Conservation (phyloP, 1,140 invertebrate genomes). For the Helicoverpa armigera region DNA sequence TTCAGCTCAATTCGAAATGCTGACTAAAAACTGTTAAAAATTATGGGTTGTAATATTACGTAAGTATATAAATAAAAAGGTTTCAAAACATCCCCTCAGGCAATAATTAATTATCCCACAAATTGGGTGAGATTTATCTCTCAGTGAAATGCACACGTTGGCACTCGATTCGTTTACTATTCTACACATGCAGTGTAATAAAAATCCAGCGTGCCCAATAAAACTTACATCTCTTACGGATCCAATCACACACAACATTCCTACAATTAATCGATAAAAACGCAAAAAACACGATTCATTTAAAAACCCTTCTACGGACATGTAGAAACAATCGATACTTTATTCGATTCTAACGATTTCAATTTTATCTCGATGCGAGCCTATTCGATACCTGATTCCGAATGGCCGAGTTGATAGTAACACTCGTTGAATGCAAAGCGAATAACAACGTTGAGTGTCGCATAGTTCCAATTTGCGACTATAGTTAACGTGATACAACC, state of each 20-base stretch:
- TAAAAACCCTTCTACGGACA: slow-evolving; percentile 69
- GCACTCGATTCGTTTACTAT: slow-evolving; percentile 4
- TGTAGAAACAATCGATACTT: slow-evolving; percentile 52
- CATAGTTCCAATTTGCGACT: slow-evolving; percentile 72
- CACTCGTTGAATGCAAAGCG: slow-evolving; percentile 74
- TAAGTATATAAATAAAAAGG: no score
- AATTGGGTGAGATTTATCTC: not conserved
- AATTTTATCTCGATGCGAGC: slow-evolving; percentile 74
- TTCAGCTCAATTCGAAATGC: no score
- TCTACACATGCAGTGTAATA: slow-evolving; percentile 8
- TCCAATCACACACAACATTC: slow-evolving; percentile 25
- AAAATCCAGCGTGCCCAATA: not conserved
- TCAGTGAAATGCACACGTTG: not conserved
- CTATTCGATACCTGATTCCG: slow-evolving; percentile 71
- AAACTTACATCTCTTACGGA: slow-evolving; percentile 1
- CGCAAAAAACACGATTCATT: slow-evolving; percentile 55
- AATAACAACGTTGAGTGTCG: slow-evolving; percentile 63
- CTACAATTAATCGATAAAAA: slow-evolving; percentile 10
- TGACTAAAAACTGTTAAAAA: no score
- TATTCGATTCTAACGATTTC: slow-evolving; percentile 80
- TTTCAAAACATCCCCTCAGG: no score
- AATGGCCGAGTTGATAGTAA: slow-evolving; percentile 68
- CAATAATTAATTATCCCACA: not conserved
- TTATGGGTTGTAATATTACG: no score
- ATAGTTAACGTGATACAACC: slow-evolving; percentile 63